phyloP scores from a whole-genome alignment of 2,888 invertebrate species.

The Dermolepida albohirtum region DNA sequence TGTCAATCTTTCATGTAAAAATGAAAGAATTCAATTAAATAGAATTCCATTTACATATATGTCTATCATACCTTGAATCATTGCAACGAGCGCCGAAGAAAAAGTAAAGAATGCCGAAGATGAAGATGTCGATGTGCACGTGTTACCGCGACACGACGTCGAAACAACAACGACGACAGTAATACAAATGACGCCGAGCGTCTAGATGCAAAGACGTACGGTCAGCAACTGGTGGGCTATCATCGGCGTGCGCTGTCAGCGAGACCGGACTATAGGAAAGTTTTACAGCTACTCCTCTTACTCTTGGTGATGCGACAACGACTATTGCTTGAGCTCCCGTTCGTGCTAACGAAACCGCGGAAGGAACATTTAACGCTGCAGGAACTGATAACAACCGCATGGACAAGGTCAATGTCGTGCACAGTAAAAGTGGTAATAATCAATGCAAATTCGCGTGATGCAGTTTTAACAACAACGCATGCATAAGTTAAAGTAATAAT shows the following conservation, averaged over 20 bases:
- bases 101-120: conserved; percentile 28
- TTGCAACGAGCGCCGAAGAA: conserved; percentile 30
- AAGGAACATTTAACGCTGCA: conserved; percentile 26
- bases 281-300: conserved; percentile 5
- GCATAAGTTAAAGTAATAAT: neutral
- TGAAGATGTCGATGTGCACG: conserved; percentile 20
- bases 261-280: conserved; percentile 15
- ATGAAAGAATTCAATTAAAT: too few relatives aligned
- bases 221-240: conserved; percentile 25
- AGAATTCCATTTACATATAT: conserved; percentile 9
- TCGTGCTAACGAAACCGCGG: conserved; percentile 15
- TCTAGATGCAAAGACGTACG: conserved; percentile 25
- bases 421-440: neutral
- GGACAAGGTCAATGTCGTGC: conserved; percentile 20
- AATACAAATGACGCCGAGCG: conserved; percentile 25
- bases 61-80: conserved; percentile 42
- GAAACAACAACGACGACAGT: conserved; percentile 19
- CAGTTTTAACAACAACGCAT: neutral
- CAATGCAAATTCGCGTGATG: neutral
- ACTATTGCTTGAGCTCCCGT: conserved; percentile 4
- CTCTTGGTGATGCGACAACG: neutral
- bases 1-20: too few relatives aligned
- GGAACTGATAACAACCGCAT: conserved; percentile 15
- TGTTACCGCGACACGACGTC: conserved; percentile 28
- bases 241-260: conserved; percentile 27